Conservation (phyloP, 1,140 invertebrate species). For the Dysdera silvatica region DNA sequence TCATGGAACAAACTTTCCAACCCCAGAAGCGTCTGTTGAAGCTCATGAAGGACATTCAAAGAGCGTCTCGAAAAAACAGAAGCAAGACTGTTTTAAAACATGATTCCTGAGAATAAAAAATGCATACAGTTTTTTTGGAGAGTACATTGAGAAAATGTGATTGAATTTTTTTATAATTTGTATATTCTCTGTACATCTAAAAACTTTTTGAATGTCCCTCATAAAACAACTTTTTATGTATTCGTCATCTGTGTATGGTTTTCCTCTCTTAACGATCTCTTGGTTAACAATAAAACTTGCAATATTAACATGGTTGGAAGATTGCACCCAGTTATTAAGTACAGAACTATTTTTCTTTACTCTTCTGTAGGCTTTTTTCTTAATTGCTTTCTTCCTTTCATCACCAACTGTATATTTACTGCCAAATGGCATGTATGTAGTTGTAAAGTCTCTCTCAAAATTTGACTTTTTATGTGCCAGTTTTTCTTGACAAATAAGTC, state of each 20-base stretch:
- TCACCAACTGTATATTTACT: background rate
- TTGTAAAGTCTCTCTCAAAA: slow-evolving; percentile 2
- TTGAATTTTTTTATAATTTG: too few species aligned
- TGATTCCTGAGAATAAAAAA: too few species aligned
- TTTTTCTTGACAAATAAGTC: background rate
- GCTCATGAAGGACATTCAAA: too few species aligned
- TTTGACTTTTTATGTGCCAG: background rate
- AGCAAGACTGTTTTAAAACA: too few species aligned
- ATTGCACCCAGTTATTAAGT: slow-evolving; percentile 1
- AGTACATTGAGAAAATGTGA: too few species aligned
- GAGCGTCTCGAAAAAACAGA: too few species aligned
- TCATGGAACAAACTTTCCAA: too few species aligned
- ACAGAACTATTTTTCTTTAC: background rate
- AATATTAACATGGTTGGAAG: background rate
- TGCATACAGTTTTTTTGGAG: too few species aligned
- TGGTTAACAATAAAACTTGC: background rate
- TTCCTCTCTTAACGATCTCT: background rate
- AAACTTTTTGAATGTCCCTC: too few species aligned
- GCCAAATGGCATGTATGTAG: background rate
- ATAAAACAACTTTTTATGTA: slow-evolving; percentile 9
- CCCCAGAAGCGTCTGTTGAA: too few species aligned
- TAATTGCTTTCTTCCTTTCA: background rate
- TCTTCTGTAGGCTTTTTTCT: background rate
- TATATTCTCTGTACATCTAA: too few species aligned
- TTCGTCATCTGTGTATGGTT: background rate